Percentiles rank a stretch among this genome's conserved stretches.
Evolutionary conservation across 1,140 invertebrate species (phyloP).

Genomic region (Bilobella aurantiaca): DNA sequence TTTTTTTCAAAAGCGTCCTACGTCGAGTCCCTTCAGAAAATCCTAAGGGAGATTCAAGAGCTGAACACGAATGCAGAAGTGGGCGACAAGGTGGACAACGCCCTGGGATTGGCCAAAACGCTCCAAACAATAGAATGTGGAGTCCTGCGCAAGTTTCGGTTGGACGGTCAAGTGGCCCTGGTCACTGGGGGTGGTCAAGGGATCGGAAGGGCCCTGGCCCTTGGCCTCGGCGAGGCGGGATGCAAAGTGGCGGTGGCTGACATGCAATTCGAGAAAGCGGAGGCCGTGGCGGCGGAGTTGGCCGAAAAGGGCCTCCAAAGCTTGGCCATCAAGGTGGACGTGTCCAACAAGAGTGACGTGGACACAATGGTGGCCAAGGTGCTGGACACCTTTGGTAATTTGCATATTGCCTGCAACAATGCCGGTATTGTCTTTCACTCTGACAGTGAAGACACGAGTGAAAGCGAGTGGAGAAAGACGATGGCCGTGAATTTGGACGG

Average conservation of each 20-base stretch:
- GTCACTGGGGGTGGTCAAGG: constrained; percentile 26
- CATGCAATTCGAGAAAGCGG: constrained; percentile 11
- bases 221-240: constrained; percentile 26
- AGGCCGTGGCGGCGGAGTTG: constrained; percentile 14
- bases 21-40: not conserved
- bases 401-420: constrained; percentile 27
- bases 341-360: constrained; percentile 22
- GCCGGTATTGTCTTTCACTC: constrained; percentile 23
- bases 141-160: constrained; percentile 16
- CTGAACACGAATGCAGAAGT: constrained; percentile 6
- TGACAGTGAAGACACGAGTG: constrained; percentile 21
- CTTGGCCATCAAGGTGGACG: constrained; percentile 23
- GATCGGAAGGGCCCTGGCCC: constrained; percentile 21
- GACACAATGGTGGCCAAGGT: constrained; percentile 23
- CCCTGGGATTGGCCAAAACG: constrained; percentile 11
- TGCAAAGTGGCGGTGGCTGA: constrained; percentile 25
- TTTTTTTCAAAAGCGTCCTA: too few relatives aligned
- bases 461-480: constrained; percentile 22
- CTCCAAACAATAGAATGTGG: constrained; percentile 8
- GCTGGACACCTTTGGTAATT: constrained; percentile 11
- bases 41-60: not conserved
- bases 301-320: constrained; percentile 18
- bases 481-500: constrained; percentile 26
- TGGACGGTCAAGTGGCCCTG: constrained; percentile 23
- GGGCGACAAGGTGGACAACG: constrained; percentile 8